Evolutionary conservation across 1,140 invertebrate species (phyloP), one percentile per base, ranked within the genome.

Genomic region (Orius insidiosus): DNA sequence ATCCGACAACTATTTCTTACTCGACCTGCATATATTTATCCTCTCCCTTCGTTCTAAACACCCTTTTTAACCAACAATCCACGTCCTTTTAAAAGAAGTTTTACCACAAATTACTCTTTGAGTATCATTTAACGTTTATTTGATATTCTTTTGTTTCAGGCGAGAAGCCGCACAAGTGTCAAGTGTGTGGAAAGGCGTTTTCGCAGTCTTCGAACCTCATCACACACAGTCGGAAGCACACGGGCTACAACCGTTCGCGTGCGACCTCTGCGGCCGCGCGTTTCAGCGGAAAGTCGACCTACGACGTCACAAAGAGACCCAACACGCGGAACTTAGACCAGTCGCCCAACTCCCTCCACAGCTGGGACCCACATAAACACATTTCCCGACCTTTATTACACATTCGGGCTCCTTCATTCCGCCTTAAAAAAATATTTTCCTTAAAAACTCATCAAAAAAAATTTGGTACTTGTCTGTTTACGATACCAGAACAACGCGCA

Each of bases 191-290:
- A 11, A 98, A 98, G 64, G 90, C 93, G 5, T 98, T 98, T 67
- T 95, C 88, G 51, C 94, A 98, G 65, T 96, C 89, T 52, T 98
- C 93, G 38, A 98, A 98, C 66, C 74, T 99, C 45, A 98, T 98
- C 62, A 98, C 95, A 1, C 94, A 98, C 64, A 92, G 85, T 36
- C 72, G 94, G 40, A 98, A 98, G 65, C 94, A 98, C 68, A 97
- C 92, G 0, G 78, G 78, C 3, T 97, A 88, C 70, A 98, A 98
- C 93, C 92, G 1, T 97, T 96, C 65, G 78, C 85, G 0, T 97
- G 93, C 63, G 82, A 88, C 54, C 69, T 85, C 2, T 97, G 93
- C 66, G 85, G 85, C n/a, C 70, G 87, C 45, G 80, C 88, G 2
- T 97, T 96, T 61, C 92, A 95, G 58, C 64, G 88, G 18, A 95